Percentiles rank a stretch among this genome's conserved stretches.
These are phyloP conservation scores for Araneus ventricosus DNA, from an alignment of 1,140 invertebrate species.

Conservation along the genomic window DNA sequence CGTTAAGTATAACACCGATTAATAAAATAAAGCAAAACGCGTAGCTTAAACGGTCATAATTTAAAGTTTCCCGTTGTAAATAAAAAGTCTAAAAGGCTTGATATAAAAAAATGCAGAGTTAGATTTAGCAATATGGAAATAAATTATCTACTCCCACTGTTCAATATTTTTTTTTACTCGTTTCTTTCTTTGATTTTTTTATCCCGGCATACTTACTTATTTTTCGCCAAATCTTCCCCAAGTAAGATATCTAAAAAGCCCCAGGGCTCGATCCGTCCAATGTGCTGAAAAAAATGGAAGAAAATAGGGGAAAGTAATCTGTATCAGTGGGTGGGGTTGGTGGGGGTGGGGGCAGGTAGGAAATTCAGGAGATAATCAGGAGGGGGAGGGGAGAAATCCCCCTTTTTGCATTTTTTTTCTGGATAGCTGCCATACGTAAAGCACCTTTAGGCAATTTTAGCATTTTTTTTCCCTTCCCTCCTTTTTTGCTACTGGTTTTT, in stretches of 20 bases:
- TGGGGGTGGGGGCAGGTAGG: neutral
- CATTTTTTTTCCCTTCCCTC: neutral
- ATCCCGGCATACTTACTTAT: conserved; percentile 22
- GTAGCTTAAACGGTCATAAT: conserved; percentile 45
- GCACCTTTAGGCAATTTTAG: conserved; percentile 44
- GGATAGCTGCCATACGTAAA: conserved; percentile 10
- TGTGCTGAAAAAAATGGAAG: conserved; percentile 3
- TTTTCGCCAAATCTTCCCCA: conserved; percentile 36
- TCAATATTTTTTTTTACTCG: neutral
- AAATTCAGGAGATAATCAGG: conserved; percentile 51
- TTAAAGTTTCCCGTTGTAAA: conserved; percentile 13
- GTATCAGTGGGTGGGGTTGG: conserved; percentile 27
- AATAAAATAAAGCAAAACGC: conserved; percentile 42
- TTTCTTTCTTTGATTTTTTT: neutral
- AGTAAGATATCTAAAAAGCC: conserved; percentile 58
- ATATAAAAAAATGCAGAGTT: conserved; percentile 18
- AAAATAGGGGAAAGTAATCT: conserved; percentile 44
- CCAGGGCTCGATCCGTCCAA: conserved; percentile 13
- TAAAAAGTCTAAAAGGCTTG: neutral
- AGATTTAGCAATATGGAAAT: conserved; percentile 48
- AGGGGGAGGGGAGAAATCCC: neutral
- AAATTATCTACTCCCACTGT: conserved; percentile 43
- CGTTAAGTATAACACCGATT: conserved; percentile 34
- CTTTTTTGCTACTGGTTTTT: neutral
- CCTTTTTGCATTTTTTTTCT: conserved; percentile 55